Percentiles rank a stretch among this genome's conserved stretches.
phyloP scores from a whole-genome alignment of 2,888 invertebrate genomes.

The Lottia gigantea region DNA sequence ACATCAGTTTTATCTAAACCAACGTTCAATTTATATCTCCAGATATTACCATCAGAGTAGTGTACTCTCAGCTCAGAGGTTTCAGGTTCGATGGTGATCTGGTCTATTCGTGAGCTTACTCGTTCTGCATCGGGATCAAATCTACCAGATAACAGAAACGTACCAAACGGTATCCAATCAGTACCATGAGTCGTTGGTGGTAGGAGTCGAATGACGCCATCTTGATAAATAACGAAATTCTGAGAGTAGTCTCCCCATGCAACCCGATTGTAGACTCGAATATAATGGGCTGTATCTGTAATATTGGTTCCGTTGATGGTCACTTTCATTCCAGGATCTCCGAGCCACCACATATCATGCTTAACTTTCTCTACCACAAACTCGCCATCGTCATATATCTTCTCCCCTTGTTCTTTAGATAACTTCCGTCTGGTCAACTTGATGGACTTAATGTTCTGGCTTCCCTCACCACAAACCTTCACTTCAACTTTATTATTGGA shows the following conservation, averaged over 20 bases:
- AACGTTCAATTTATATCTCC: neutral
- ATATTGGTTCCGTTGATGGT: neutral
- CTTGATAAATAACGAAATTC: conserved; percentile 1
- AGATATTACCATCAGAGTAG: neutral
- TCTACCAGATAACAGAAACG: neutral
- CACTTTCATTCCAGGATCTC: neutral
- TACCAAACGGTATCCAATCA: neutral
- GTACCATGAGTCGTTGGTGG: neutral
- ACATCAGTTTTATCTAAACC: neutral
- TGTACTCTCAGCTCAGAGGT: neutral
- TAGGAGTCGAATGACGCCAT: conserved; percentile 1
- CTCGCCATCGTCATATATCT: neutral
- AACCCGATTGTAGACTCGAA: neutral
- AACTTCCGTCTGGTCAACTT: neutral
- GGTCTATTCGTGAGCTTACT: neutral
- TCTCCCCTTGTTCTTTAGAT: neutral
- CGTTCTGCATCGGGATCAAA: neutral
- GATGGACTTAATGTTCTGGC: neutral
- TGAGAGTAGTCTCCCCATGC: conserved; percentile 5
- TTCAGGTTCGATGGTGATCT: neutral
- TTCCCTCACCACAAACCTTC: neutral
- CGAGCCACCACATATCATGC: neutral
- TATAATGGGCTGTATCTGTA: neutral
- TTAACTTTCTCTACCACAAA: neutral
- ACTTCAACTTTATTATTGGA: neutral